phyloP scores from a whole-genome alignment of 2,888 invertebrate genomes.

The Dichetophora obliterata region DNA sequence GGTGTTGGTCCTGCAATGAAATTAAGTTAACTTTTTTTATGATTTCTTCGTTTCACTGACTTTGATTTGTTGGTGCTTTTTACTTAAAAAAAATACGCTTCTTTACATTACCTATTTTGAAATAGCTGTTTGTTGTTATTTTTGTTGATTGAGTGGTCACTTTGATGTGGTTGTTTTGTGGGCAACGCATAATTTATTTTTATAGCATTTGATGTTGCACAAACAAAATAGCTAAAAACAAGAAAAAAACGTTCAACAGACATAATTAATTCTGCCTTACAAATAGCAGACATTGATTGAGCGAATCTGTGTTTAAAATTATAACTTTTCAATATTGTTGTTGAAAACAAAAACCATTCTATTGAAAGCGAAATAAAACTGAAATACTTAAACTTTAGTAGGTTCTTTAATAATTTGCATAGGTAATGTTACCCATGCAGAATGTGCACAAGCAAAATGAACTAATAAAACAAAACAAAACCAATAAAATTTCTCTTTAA shows the following conservation, averaged over 20 bases:
- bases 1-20: conserved; percentile 7
- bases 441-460: too few relatives aligned
- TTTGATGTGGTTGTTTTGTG: conserved; percentile 65
- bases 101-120: neutral
- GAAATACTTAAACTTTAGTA: too few relatives aligned
- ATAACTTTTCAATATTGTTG: neutral
- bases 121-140: neutral
- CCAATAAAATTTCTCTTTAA: too few relatives aligned
- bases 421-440: too few relatives aligned
- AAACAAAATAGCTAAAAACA: neutral
- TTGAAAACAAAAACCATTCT: neutral
- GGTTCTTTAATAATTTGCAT: too few relatives aligned
- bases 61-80: conserved; percentile 39
- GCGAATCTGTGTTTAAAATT: neutral
- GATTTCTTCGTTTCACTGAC: conserved; percentile 5
- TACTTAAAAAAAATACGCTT: conserved; percentile 11
- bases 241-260: neutral
- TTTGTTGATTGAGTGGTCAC: conserved; percentile 58
- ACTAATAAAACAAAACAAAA: too few relatives aligned
- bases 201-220: conserved; percentile 33
- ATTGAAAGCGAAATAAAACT: too few relatives aligned
- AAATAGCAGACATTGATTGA: neutral
- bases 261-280: neutral
- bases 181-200: conserved; percentile 65
- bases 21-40: conserved; percentile 40